These are phyloP conservation scores for Leptoteleia sp. DNA, from an alignment of 1,140 invertebrate species.

Conservation along the genomic window DNA sequence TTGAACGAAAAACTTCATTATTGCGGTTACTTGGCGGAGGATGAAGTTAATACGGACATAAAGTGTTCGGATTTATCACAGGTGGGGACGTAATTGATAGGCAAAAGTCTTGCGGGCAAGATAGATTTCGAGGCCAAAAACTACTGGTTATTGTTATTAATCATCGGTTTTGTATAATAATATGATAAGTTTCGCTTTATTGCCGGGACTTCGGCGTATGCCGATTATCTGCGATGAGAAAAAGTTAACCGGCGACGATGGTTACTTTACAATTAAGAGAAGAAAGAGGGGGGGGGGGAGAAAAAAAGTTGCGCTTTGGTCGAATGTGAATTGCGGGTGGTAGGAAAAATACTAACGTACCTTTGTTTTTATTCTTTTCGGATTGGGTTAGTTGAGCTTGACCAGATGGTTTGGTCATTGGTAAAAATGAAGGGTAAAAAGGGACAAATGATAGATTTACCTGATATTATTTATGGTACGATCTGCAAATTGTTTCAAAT, in stretches of 20 bases:
- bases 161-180: constrained; percentile 33
- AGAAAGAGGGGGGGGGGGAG: too few relatives aligned
- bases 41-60: constrained; percentile 11
- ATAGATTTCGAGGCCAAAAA: constrained; percentile 12
- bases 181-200: constrained; percentile 15
- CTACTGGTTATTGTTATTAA: constrained; percentile 29
- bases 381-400: too few relatives aligned
- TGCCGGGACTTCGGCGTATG: not conserved
- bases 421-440: too few relatives aligned
- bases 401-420: too few relatives aligned
- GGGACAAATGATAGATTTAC: too few relatives aligned
- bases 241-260: constrained; percentile 11
- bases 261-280: constrained; percentile 9
- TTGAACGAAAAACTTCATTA: constrained; percentile 8
- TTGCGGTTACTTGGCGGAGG: constrained; percentile 15
- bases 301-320: too few relatives aligned
- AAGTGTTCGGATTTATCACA: constrained; percentile 9
- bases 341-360: constrained; percentile 20
- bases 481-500: too few relatives aligned
- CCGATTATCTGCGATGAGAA: constrained; percentile 21
- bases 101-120: constrained; percentile 19
- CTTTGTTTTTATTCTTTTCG: too few relatives aligned
- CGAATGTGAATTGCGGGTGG: not conserved
- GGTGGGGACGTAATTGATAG: constrained; percentile 14
- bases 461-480: too few relatives aligned